A percentile compares a stretch with the other conserved stretches of the same genome.
Conservation (phyloP, 2,113 vertebrate genomes). For the Platichthys stellatus region DNA sequence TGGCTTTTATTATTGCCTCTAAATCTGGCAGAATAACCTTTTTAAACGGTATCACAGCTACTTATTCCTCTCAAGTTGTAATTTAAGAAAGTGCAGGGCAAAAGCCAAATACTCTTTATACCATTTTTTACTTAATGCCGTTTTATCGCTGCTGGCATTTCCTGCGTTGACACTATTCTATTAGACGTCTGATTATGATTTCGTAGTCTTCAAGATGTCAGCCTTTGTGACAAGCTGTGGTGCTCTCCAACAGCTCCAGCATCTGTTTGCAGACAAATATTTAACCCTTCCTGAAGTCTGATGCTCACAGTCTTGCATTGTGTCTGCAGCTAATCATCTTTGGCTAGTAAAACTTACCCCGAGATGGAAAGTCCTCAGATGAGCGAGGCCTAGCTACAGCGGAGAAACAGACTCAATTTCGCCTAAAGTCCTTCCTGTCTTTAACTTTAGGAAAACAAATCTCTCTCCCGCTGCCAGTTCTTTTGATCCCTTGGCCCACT, state of each 20-base stretch:
- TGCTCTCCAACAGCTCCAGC: slow-evolving; percentile 9
- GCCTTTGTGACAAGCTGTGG: background rate
- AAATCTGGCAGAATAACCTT: background rate
- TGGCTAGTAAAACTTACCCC: slow-evolving; percentile 12
- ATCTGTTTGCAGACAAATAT: slow-evolving; percentile 2
- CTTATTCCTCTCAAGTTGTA: background rate
- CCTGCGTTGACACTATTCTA: background rate
- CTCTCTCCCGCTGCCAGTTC: slow-evolving; percentile 16
- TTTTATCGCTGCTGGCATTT: background rate
- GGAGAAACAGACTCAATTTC: slow-evolving; percentile 1
- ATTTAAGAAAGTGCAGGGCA: background rate
- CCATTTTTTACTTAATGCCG: background rate
- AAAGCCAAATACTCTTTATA: background rate
- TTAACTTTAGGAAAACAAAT: slow-evolving; percentile 36
- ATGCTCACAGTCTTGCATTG: background rate
- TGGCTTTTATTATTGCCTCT: background rate
- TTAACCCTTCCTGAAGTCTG: slow-evolving; percentile 13
- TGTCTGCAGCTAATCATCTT: slow-evolving; percentile 19
- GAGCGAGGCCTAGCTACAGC: background rate
- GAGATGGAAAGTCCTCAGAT: background rate
- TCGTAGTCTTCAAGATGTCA: background rate
- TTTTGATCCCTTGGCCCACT: slow-evolving; percentile 26
- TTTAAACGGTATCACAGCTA: background rate
- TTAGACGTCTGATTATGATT: background rate
- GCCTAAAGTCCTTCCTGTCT: slow-evolving; percentile 29